phyloP scores from a whole-genome alignment of 53 echinoderm and acorn worm species.

The Stichopus horrens region DNA sequence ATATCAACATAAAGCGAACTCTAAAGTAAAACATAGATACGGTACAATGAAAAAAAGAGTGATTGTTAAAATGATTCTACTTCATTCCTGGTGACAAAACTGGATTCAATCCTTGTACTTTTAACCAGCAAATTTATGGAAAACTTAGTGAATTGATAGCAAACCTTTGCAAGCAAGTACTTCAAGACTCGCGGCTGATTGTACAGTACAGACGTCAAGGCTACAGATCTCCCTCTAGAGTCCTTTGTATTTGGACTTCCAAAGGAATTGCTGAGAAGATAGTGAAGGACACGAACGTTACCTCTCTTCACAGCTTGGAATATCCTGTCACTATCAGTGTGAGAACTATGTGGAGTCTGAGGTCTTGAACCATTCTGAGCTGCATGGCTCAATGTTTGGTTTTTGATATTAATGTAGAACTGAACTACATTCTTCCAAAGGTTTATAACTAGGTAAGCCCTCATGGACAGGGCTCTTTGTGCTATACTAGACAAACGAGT shows the following conservation, averaged over 20 bases:
- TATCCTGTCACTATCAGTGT: constrained; percentile 45
- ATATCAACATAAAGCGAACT: no score
- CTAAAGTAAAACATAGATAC: no score
- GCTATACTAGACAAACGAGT: constrained; percentile 77
- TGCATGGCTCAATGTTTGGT: background rate
- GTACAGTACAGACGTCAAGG: constrained; percentile 81
- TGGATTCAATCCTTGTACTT: no score
- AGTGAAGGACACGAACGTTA: constrained; percentile 84
- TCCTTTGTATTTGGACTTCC: constrained; percentile 58
- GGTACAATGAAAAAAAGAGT: no score
- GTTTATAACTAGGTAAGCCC: constrained; percentile 80
- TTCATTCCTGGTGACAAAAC: no score
- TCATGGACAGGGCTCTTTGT: constrained; percentile 77
- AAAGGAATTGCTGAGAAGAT: constrained; percentile 64
- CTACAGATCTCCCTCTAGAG: constrained; percentile 63
- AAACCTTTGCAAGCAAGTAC: constrained; percentile 90
- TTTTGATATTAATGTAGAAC: constrained; percentile 66
- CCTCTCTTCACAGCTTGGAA: constrained; percentile 82
- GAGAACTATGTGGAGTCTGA: background rate
- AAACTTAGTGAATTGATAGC: background rate
- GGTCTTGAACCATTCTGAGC: constrained; percentile 2
- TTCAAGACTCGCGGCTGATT: constrained; percentile 77
- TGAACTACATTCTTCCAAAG: constrained; percentile 79
- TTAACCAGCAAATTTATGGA: no score
- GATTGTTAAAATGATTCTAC: background rate